These are phyloP conservation scores for Plebejus argus DNA, from an alignment of 2,888 invertebrate species.

Conservation along the genomic window DNA sequence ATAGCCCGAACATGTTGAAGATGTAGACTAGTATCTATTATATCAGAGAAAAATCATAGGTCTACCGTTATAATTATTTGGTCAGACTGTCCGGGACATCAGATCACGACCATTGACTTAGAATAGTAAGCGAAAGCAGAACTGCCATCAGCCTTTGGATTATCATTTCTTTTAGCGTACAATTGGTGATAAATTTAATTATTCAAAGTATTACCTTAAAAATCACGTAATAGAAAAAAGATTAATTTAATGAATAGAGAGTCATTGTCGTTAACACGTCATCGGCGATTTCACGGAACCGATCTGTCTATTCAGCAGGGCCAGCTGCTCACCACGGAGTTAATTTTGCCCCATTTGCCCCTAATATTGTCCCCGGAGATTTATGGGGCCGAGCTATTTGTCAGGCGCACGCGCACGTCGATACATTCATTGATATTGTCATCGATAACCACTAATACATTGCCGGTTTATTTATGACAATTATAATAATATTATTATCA, in stretches of 20 bases:
- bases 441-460: conserved; percentile 34
- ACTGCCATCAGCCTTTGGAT: too few relatives aligned
- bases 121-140: not conserved
- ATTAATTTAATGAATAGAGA: conserved; percentile 36
- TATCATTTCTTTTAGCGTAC: too few relatives aligned
- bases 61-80: too few relatives aligned
- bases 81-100: too few relatives aligned
- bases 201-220: not conserved
- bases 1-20: too few relatives aligned
- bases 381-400: conserved; percentile 55
- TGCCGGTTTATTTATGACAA: not conserved
- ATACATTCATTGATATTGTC: conserved; percentile 33
- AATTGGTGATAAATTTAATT: not conserved
- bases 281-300: conserved; percentile 55
- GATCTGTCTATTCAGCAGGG: conserved; percentile 48
- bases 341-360: conserved; percentile 58
- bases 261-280: conserved; percentile 43
- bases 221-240: not conserved
- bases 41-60: too few relatives aligned
- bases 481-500: too few relatives aligned
- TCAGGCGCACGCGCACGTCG: conserved; percentile 47
- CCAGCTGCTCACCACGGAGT: conserved; percentile 56
- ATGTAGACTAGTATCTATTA: too few relatives aligned
- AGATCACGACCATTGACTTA: too few relatives aligned
- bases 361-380: conserved; percentile 57